Evolutionary conservation across 2,113 vertebrate genomes (phyloP), one percentile per base, ranked within the genome.

Genomic region (Gymnobelideus leadbeateri): DNA sequence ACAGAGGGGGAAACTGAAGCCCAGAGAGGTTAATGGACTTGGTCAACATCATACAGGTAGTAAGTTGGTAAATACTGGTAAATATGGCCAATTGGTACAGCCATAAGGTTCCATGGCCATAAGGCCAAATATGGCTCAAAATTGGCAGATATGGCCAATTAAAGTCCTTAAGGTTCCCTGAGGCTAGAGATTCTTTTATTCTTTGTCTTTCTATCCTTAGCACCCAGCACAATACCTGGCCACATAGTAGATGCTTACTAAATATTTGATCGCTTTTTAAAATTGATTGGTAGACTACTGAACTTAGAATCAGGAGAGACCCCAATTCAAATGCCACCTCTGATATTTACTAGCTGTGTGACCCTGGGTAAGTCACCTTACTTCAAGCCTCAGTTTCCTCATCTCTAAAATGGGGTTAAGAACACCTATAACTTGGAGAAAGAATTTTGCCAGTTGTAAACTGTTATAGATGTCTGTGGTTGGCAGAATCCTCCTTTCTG

Each of bases 401-500:
- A 2, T 43, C 68, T 43, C 68, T 84, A n/a, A n/a, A 77, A 77
- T 14, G 31, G 31, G 31, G 16, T 77, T n/a, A n/a, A 84, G 4
- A 84, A 43, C 19, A 84, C 6, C 19, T 43, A 4, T 84, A 68
- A 68, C 31, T 14, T 31, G 57, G 57, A 14, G 11, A 37, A 68
- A 68, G 57, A 3, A 3, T 14, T 37, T 37, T 68, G 31, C 57
- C 57, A 37, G 57, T 68, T 68, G 28, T 68, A 37, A 68, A 68
- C 31, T 3, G 1, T 84, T 84, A 43, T 84, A 8, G 19, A 84
- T 43, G 68, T 43, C 68, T 43, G 68, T 43, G 2, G 1, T 43
- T 55, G 61, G 92, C 47, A 37, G 43, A 46, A n/a, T 43, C 0
- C 0, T 0, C 0, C 31, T 90, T 50, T 52, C 89, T 51, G 0